Percentiles rank a stretch among this genome's conserved stretches.
phyloP scores from a whole-genome alignment of 92 coral and sea anemone genomes.

The Zoanthus gigantus region DNA sequence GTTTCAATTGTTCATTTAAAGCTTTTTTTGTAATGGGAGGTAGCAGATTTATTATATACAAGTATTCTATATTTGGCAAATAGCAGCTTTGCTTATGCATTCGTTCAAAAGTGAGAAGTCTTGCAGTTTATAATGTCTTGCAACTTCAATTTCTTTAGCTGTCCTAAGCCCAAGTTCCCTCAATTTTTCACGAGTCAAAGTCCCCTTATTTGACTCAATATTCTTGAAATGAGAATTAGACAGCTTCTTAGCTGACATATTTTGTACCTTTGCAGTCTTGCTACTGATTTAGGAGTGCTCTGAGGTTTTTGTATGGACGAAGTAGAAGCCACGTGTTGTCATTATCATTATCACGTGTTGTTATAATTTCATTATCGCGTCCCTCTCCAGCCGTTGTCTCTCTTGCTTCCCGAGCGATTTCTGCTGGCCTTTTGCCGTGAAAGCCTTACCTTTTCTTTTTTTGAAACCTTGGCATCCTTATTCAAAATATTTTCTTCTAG shows the following conservation, averaged over 20 bases:
- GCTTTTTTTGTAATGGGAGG: conserved; percentile 20
- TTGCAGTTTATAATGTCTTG: conserved; percentile 25
- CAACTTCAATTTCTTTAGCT: conserved; percentile 25
- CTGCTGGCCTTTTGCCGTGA: conserved; percentile 10
- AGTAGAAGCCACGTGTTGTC: not conserved
- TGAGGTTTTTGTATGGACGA: not conserved
- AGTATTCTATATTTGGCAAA: conserved; percentile 9
- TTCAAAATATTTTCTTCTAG: not conserved
- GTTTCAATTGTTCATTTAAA: not conserved
- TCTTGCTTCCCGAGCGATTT: not conserved
- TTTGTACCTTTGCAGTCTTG: conserved; percentile 9
- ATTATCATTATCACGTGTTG: too few relatives aligned
- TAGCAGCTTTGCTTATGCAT: conserved; percentile 29
- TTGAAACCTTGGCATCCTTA: not conserved
- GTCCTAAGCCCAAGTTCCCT: conserved; percentile 13
- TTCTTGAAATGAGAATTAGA: conserved; percentile 1
- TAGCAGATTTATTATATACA: conserved; percentile 2
- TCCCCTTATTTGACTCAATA: conserved; percentile 4
- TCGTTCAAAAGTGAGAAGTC: not conserved
- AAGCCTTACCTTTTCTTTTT: conserved; percentile 12
- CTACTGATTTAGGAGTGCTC: conserved; percentile 24
- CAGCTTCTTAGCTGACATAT: conserved; percentile 23
- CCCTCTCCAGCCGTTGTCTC: not conserved
- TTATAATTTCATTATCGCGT: conserved; percentile 5
- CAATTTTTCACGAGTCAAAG: conserved; percentile 4